Percentiles rank a stretch among this genome's conserved stretches.
phyloP scores from a whole-genome alignment of 1,140 invertebrate species.

The Drosophila nannoptera region DNA sequence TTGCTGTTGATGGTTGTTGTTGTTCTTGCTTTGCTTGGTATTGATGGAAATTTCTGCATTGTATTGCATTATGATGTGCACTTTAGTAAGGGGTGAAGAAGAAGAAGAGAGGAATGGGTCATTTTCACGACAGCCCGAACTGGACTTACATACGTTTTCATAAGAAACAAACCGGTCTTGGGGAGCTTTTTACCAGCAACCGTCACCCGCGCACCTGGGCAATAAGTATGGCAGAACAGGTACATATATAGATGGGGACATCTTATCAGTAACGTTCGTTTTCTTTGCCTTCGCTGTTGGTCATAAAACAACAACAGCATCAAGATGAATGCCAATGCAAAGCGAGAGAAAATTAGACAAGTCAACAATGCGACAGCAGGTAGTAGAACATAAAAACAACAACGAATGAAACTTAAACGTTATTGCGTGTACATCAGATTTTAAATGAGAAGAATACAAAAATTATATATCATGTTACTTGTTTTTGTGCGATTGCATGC shows the following conservation, averaged over 20 bases:
- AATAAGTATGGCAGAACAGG: conserved; percentile 14
- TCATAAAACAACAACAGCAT: conserved; percentile 46
- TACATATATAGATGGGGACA: conserved; percentile 28
- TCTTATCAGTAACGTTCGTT: conserved; percentile 62
- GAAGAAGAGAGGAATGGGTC: not conserved
- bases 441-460: conserved; percentile 1
- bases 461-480: conserved; percentile 23
- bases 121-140: conserved; percentile 21
- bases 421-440: conserved; percentile 30
- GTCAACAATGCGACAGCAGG: conserved; percentile 17
- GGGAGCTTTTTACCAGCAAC: not conserved
- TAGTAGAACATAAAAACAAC: conserved; percentile 7
- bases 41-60: conserved; percentile 26
- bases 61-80: conserved; percentile 10
- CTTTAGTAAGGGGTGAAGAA: not conserved
- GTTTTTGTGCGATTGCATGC: conserved; percentile 22
- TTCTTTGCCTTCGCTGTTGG: conserved; percentile 52
- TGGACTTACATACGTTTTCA: conserved; percentile 34
- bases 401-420: conserved; percentile 31
- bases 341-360: conserved; percentile 29
- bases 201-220: conserved; percentile 41
- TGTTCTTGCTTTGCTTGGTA: conserved; percentile 6
- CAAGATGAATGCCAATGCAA: conserved; percentile 54
- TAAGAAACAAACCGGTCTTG: conserved; percentile 29
- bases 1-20: conserved; percentile 6